Percentiles rank a stretch among this genome's conserved stretches.
Conservation (phyloP, 2,888 invertebrate genomes). For the Drosophila incognita region DNA sequence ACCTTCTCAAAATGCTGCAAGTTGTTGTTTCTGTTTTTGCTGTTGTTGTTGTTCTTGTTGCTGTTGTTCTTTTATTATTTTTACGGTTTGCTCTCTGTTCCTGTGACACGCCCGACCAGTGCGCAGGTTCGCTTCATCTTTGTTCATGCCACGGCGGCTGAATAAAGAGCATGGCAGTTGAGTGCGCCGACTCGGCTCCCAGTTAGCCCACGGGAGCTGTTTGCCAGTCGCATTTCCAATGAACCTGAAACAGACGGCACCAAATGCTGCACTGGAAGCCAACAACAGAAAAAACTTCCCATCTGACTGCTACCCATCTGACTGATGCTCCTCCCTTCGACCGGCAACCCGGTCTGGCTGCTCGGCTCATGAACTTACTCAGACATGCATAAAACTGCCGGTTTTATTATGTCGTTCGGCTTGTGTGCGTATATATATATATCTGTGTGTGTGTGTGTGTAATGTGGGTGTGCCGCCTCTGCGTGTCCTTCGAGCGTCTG, state of each 20-base stretch:
- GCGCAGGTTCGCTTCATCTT: conserved; percentile 61
- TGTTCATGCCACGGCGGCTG: conserved; percentile 46
- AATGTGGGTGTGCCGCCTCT: conserved; percentile 51
- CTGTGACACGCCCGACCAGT: conserved; percentile 77
- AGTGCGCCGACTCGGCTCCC: conserved; percentile 57
- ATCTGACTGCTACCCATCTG: conserved; percentile 6
- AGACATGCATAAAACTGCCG: conserved; percentile 81
- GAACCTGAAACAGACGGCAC: conserved; percentile 67
- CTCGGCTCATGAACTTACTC: conserved; percentile 75
- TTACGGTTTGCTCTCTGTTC: conserved; percentile 27
- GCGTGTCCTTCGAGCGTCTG: conserved; percentile 64
- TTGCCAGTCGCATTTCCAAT: conserved; percentile 51
- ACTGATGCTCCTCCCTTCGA: conserved; percentile 1
- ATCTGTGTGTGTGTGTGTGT: conserved; percentile 13
- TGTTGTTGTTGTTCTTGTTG: conserved; percentile 29
- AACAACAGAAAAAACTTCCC: conserved; percentile 17
- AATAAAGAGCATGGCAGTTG: conserved; percentile 44
- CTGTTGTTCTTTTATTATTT: conserved; percentile 30
- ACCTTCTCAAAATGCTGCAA: conserved; percentile 70
- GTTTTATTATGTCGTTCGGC: conserved; percentile 78
- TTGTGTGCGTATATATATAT: conserved; percentile 26
- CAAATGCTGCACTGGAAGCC: conserved; percentile 52
- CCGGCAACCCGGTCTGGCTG: conserved; percentile 39
- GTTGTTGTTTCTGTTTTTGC: conserved; percentile 30
- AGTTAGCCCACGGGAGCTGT: conserved; percentile 53